Percentiles rank a stretch among this genome's conserved stretches.
phyloP scores from a whole-genome alignment of 1,140 invertebrate genomes.

The Dendroctonus valens region DNA sequence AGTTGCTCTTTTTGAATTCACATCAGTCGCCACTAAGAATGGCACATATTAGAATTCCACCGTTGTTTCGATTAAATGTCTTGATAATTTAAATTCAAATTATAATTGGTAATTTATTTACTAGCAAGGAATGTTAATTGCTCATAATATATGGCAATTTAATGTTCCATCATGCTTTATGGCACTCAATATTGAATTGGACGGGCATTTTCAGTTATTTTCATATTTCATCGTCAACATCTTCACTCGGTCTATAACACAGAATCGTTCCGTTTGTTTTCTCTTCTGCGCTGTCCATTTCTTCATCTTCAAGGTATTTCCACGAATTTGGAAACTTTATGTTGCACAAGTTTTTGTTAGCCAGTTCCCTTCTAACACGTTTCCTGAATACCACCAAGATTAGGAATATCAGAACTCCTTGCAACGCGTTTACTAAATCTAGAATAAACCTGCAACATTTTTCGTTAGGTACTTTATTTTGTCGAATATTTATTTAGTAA shows the following conservation, averaged over 20 bases:
- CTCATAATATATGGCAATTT: too few species aligned
- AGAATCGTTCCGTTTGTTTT: neutral
- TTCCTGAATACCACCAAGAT: slow-evolving; percentile 60
- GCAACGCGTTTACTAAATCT: slow-evolving; percentile 63
- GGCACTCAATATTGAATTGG: neutral
- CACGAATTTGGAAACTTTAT: slow-evolving; percentile 49
- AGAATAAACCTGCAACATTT: slow-evolving; percentile 58
- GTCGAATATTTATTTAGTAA: neutral
- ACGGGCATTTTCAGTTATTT: too few species aligned
- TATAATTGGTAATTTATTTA: too few species aligned
- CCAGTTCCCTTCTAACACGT: slow-evolving; percentile 59
- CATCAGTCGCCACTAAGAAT: too few species aligned
- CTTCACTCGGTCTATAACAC: neutral
- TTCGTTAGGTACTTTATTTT: slow-evolving; percentile 7
- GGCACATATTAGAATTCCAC: too few species aligned
- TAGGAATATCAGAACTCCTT: slow-evolving; percentile 67
- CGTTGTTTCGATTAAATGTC: too few species aligned
- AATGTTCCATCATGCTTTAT: too few species aligned
- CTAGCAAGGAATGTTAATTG: too few species aligned
- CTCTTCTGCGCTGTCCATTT: slow-evolving; percentile 26
- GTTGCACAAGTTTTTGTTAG: slow-evolving; percentile 48
- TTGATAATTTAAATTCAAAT: too few species aligned
- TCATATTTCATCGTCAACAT: neutral
- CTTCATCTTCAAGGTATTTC: slow-evolving; percentile 51
- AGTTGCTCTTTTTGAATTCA: too few species aligned